These are phyloP conservation scores for Moxostoma hubbsi DNA, from an alignment of 2,797 vertebrate genomes.

Conservation along the genomic window DNA sequence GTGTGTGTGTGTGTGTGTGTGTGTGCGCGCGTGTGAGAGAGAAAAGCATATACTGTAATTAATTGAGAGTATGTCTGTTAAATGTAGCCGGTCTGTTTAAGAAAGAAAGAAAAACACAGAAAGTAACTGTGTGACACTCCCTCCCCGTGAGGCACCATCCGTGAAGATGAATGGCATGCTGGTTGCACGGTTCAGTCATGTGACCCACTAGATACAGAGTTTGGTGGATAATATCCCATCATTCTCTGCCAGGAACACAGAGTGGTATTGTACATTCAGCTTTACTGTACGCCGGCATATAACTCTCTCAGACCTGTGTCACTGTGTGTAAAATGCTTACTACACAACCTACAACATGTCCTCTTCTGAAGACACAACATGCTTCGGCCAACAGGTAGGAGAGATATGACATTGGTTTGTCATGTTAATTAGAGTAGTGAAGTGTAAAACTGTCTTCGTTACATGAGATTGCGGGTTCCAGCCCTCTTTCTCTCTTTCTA, in stretches of 20 bases:
- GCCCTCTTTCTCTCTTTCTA: no score
- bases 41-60: no score
- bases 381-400: conserved; percentile 11
- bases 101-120: no score
- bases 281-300: not conserved
- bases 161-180: no score
- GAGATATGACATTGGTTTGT: conserved; percentile 20
- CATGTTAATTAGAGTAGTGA: not conserved
- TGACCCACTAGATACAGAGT: conserved; percentile 45
- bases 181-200: no score
- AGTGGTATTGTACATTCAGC: not conserved
- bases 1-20: no score
- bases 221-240: conserved; percentile 45
- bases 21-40: no score
- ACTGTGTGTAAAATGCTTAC: conserved; percentile 42
- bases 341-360: conserved; percentile 27
- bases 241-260: conserved; percentile 22
- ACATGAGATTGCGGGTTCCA: not conserved
- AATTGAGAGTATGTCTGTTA: no score
- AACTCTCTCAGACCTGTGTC: not conserved
- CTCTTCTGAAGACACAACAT: conserved; percentile 8
- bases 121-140: no score
- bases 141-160: no score
- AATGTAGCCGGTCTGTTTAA: no score
- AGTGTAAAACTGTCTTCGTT: not conserved